These are phyloP conservation scores for Alces alces DNA, from an alignment of 2,113 vertebrate genomes.

Conservation along the genomic window DNA sequence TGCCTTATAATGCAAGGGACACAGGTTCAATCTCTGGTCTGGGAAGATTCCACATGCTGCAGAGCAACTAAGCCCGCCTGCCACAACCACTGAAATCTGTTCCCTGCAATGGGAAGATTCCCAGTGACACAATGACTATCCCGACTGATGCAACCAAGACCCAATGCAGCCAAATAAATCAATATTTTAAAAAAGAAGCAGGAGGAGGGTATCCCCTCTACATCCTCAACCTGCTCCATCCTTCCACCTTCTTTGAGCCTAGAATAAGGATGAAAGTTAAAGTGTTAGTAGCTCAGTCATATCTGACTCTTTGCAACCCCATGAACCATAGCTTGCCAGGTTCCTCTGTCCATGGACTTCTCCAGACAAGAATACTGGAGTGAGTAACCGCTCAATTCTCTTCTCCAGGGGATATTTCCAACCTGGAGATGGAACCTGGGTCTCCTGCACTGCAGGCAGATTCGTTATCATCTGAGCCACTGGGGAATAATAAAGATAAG, in stretches of 20 bases:
- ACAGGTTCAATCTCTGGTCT: not conserved
- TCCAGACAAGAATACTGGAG: not conserved
- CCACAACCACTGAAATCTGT: not conserved
- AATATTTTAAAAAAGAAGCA: not conserved
- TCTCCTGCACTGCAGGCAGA: not conserved
- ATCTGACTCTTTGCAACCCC: not conserved
- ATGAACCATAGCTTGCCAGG: not conserved
- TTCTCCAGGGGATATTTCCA: not conserved
- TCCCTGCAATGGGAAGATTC: not conserved
- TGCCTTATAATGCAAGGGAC: not conserved
- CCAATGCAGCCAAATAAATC: not conserved
- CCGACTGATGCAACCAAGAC: not conserved
- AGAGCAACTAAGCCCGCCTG: not conserved
- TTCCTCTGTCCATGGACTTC: not conserved
- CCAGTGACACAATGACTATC: not conserved
- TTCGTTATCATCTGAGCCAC: not conserved
- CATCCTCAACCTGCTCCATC: not conserved
- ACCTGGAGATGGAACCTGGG: not conserved
- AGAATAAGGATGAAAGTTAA: not conserved
- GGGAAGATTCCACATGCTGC: not conserved
- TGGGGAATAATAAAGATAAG: not conserved
- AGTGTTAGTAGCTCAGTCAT: not conserved
- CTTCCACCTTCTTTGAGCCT: not conserved
- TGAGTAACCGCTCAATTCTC: not conserved
- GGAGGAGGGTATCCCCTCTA: rapidly evolving